phyloP scores from a whole-genome alignment of 2,888 invertebrate genomes.

The Anthophora plumipes region DNA sequence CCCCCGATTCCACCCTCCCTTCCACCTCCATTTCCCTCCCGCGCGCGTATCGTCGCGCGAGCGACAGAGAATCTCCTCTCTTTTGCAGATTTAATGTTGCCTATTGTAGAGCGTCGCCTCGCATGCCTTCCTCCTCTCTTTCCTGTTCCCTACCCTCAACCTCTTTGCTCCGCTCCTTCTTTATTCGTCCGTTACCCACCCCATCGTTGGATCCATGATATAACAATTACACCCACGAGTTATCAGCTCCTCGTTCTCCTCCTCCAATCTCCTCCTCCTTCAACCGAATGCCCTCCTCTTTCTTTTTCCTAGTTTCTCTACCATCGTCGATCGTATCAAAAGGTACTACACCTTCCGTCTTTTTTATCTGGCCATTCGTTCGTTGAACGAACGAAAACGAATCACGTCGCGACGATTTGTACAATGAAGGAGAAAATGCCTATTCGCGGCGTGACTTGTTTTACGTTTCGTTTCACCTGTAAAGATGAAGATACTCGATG shows the following conservation, averaged over 20 bases:
- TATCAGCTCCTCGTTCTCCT: conserved; percentile 66
- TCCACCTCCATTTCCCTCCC: conserved; percentile 37
- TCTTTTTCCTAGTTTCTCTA: conserved; percentile 15
- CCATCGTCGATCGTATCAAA: too few species aligned
- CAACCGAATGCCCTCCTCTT: conserved; percentile 51
- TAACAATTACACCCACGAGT: conserved; percentile 78
- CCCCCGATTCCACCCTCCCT: conserved; percentile 65
- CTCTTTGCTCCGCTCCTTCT: conserved; percentile 60
- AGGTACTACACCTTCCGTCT: not conserved
- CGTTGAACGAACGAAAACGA: too few species aligned
- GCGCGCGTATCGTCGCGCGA: conserved; percentile 37
- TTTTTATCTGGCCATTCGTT: not conserved
- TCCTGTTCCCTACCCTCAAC: conserved; percentile 40
- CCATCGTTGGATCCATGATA: conserved; percentile 70
- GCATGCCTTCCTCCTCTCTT: conserved; percentile 76
- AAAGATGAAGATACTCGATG: too few species aligned
- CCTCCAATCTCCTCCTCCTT: conserved; percentile 7
- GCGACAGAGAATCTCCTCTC: conserved; percentile 70
- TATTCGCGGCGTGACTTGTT: too few species aligned
- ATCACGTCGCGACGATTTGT: too few species aligned
- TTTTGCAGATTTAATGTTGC: conserved; percentile 81
- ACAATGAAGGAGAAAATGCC: too few species aligned
- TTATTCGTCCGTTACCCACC: conserved; percentile 53
- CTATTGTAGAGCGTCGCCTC: conserved; percentile 78
- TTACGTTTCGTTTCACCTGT: too few species aligned